Conservation (phyloP, 2,797 vertebrate genomes). For the Pipistrellus pipistrellus region DNA sequence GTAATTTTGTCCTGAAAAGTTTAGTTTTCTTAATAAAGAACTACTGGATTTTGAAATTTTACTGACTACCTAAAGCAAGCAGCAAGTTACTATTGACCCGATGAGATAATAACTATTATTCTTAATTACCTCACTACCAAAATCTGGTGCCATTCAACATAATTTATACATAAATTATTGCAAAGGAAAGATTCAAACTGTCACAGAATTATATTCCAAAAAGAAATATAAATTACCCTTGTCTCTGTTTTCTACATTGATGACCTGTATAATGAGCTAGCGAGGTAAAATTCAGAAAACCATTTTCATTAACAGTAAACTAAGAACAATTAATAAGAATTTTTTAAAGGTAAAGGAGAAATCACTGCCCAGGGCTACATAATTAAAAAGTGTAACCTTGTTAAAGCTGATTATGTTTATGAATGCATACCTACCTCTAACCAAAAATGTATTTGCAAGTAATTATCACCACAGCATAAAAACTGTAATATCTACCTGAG, state of each 20-base stretch:
- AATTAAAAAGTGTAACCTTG: conserved; percentile 66
- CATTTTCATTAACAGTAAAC: conserved; percentile 67
- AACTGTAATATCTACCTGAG: conserved; percentile 79
- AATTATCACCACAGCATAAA: conserved; percentile 76
- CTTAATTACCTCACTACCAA: conserved; percentile 35
- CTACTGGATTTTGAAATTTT: conserved; percentile 4
- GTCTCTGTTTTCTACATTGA: conserved; percentile 58
- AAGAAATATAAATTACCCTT: conserved; percentile 68
- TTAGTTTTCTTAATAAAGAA: conserved; percentile 34
- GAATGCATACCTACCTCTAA: conserved; percentile 8
- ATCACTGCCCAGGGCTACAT: conserved; percentile 48
- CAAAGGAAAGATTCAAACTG: conserved; percentile 42
- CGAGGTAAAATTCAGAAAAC: conserved; percentile 60
- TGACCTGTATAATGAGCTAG: conserved; percentile 55
- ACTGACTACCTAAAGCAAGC: conserved; percentile 21
- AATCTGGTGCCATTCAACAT: conserved; percentile 13
- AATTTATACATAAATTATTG: conserved; percentile 44
- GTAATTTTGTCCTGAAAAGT: conserved; percentile 37
- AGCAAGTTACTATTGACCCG: conserved; percentile 38
- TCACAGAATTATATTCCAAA: conserved; percentile 58
- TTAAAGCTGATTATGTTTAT: background rate
- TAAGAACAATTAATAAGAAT: conserved; percentile 69
- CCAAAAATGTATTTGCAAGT: conserved; percentile 70
- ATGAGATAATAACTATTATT: conserved; percentile 44
- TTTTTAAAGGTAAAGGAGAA: conserved; percentile 57